These are phyloP conservation scores for Ovibos moschatus DNA, from an alignment of 2,113 vertebrate species.

Conservation along the genomic window DNA sequence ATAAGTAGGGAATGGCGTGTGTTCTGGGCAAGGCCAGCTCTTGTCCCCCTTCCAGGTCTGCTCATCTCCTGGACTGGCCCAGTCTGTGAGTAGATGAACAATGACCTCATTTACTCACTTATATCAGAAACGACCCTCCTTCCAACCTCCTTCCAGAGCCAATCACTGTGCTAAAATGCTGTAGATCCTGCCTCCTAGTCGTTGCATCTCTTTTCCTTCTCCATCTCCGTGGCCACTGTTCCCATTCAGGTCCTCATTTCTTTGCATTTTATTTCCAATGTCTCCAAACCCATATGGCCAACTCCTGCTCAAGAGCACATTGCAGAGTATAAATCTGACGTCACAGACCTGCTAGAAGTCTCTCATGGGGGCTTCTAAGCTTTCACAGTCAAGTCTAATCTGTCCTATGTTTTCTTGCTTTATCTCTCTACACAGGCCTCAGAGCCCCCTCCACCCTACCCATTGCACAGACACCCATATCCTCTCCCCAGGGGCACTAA, in stretches of 20 bases:
- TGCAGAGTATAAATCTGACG: background rate
- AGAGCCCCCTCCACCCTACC: accelerated
- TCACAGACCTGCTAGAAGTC: background rate
- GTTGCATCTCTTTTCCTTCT: background rate
- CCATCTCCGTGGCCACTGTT: background rate
- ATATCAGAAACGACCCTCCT: background rate
- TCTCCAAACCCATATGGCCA: background rate
- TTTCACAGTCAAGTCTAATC: background rate
- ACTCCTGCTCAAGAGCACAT: background rate
- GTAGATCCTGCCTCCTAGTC: background rate
- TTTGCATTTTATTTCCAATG: background rate
- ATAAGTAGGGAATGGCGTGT: background rate
- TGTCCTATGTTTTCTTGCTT: background rate
- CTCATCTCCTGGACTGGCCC: background rate
- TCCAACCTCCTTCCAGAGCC: background rate
- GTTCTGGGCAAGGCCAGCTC: background rate
- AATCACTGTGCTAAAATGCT: background rate
- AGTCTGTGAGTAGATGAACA: background rate
- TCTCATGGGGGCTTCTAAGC: background rate
- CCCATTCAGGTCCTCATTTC: background rate
- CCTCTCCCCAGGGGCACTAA: background rate
- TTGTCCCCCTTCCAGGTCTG: background rate
- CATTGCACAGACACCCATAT: background rate
- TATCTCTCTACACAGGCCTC: background rate
- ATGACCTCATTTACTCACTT: background rate